phyloP scores from a whole-genome alignment of 2,888 invertebrate genomes.

The Pristionchus arcanus region DNA sequence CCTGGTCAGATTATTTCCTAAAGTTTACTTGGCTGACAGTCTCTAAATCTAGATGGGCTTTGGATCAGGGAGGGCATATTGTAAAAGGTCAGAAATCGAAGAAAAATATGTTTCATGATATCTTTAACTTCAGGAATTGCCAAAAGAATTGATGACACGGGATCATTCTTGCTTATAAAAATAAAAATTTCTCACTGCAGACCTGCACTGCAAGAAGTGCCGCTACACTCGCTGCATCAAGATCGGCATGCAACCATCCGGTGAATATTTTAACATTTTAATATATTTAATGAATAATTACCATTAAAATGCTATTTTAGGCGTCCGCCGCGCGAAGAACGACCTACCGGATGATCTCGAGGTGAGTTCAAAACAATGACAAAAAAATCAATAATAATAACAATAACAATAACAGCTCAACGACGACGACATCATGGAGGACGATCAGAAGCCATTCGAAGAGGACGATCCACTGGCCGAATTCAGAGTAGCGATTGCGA shows the following conservation, averaged over 20 bases:
- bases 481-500: background rate
- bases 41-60: too few species aligned
- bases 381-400: background rate
- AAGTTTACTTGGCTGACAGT: background rate
- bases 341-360: conserved; percentile 4
- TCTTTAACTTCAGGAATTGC: too few species aligned
- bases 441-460: conserved; percentile 31
- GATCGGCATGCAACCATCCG: conserved; percentile 27
- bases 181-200: background rate
- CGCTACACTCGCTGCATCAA: conserved; percentile 42
- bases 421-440: conserved; percentile 15
- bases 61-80: too few species aligned
- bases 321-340: conserved; percentile 38
- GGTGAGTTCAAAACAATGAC: background rate
- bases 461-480: conserved; percentile 23
- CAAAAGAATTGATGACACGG: too few species aligned
- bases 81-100: too few species aligned
- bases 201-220: conserved; percentile 46
- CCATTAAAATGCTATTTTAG: background rate
- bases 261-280: conserved; percentile 1
- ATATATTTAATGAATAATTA: background rate
- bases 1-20: background rate
- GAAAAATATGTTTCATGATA: too few species aligned
- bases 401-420: background rate
- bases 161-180: background rate